These are phyloP conservation scores for Tupiocoris notatus DNA, from an alignment of 2,888 invertebrate genomes.

Conservation along the genomic window DNA sequence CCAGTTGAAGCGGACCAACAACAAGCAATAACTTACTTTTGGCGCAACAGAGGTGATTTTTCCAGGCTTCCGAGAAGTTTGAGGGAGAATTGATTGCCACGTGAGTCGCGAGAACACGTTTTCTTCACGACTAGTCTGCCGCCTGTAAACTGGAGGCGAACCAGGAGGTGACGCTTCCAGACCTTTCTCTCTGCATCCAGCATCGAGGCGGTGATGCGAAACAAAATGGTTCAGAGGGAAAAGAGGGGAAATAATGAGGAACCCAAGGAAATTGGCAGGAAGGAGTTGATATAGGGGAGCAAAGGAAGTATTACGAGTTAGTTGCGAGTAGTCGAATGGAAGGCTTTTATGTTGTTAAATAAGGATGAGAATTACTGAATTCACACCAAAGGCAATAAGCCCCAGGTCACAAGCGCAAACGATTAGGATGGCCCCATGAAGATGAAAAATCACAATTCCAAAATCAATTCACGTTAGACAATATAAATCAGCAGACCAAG, in stretches of 20 bases:
- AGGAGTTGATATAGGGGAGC: neutral
- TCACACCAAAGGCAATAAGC: neutral
- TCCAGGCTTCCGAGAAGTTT: conserved; percentile 40
- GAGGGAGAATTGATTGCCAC: conserved; percentile 53
- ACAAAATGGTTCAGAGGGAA: neutral
- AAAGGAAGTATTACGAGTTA: conserved; percentile 27
- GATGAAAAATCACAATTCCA: no score
- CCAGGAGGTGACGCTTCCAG: conserved; percentile 62
- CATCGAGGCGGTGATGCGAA: neutral
- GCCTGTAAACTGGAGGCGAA: conserved; percentile 59
- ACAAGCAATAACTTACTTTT: conserved; percentile 40
- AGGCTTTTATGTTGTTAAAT: neutral
- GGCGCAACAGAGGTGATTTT: conserved; percentile 38
- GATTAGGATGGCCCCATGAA: no score
- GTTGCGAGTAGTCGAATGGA: neutral
- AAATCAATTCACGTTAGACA: no score
- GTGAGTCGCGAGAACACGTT: conserved; percentile 77
- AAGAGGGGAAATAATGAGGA: conserved; percentile 1
- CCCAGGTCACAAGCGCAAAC: no score
- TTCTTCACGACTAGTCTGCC: conserved; percentile 56
- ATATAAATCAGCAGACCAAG: no score
- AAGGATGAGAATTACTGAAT: neutral
- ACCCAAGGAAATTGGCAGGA: conserved; percentile 19
- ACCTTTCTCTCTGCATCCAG: conserved; percentile 56
- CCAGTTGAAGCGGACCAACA: no score